These are phyloP conservation scores for Hypsopygia costalis DNA, from an alignment of 2,888 invertebrate species.

Conservation along the genomic window DNA sequence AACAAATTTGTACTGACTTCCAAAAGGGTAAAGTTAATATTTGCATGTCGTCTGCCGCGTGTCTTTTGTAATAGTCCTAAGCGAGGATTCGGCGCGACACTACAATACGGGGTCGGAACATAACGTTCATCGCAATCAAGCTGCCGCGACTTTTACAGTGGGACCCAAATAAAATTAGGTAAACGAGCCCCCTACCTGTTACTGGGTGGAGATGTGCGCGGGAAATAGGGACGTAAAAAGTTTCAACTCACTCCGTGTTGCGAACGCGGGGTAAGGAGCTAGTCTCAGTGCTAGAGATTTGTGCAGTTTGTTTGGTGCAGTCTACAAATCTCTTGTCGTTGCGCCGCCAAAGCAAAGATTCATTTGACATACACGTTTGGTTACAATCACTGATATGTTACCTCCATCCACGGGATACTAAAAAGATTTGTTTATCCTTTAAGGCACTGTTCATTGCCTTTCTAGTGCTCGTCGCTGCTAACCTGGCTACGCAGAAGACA, in stretches of 20 bases:
- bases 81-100: neutral
- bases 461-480: too few species aligned
- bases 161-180: conserved; percentile 43
- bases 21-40: neutral
- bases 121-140: conserved; percentile 24
- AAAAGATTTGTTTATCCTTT: too few species aligned
- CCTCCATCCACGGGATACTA: too few species aligned
- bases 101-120: neutral
- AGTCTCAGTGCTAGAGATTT: neutral
- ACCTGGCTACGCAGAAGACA: too few species aligned
- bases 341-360: too few species aligned
- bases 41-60: neutral
- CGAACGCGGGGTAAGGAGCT: neutral
- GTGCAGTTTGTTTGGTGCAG: too few species aligned
- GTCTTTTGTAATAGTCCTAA: neutral
- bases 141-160: conserved; percentile 26
- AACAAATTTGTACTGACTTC: neutral
- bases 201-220: conserved; percentile 18
- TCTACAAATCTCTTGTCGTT: too few species aligned
- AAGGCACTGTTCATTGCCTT: too few species aligned
- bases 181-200: conserved; percentile 38
- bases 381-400: too few species aligned
- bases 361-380: too few species aligned
- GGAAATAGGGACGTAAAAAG: neutral
- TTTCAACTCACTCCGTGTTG: neutral